phyloP scores from a whole-genome alignment of 2,888 invertebrate genomes.

The Tipula lateralis region DNA sequence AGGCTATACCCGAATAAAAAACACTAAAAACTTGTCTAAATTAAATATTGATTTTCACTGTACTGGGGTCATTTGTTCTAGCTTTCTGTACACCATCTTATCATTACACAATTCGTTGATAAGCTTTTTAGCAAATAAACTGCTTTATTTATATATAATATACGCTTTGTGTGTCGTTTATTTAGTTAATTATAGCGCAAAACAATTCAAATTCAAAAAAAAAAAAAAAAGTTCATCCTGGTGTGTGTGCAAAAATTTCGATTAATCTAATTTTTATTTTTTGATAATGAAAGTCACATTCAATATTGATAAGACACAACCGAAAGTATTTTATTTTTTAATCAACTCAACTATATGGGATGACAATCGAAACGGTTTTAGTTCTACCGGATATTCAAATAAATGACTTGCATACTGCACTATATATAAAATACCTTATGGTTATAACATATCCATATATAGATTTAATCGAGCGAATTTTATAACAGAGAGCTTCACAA shows the following conservation, averaged over 20 bases:
- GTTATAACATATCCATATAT: background rate
- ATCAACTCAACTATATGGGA: background rate
- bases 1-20: background rate
- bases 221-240: background rate
- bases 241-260: background rate
- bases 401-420: slow-evolving; percentile 6
- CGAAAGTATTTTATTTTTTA: background rate
- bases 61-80: background rate
- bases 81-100: background rate
- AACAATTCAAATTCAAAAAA: background rate
- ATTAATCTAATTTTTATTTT: background rate
- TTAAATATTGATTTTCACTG: background rate
- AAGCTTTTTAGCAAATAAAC: background rate
- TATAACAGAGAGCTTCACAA: background rate
- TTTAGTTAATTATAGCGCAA: background rate
- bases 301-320: background rate
- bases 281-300: background rate
- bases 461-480: background rate
- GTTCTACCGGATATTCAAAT: background rate
- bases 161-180: background rate
- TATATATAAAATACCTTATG: background rate
- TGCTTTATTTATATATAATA: background rate
- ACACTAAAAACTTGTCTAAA: background rate
- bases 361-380: background rate
- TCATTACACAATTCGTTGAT: background rate